Evolutionary conservation across 2,888 invertebrate species (phyloP).

Genomic region (Synanthedon tipuliformis): DNA sequence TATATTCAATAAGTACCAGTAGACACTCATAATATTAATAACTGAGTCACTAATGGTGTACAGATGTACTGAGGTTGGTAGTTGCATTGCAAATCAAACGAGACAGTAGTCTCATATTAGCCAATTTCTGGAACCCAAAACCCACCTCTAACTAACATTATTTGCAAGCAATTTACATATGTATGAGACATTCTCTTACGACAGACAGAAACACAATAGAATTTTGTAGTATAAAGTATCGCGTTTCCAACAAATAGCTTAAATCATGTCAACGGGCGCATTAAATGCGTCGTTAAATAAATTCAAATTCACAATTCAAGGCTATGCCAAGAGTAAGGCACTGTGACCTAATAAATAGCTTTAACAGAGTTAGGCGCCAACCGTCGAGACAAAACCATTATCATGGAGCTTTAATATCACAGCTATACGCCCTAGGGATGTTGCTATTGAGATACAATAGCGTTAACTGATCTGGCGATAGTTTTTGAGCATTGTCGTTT

Average conservation of each 20-base stretch:
- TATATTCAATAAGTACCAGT: too few species aligned
- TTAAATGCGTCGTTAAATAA: slow-evolving; percentile 8
- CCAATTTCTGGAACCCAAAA: not conserved
- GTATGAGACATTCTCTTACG: not conserved
- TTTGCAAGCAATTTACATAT: not conserved
- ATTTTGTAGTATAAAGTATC: not conserved
- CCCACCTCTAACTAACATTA: not conserved
- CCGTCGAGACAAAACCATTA: slow-evolving; percentile 35
- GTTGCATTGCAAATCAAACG: too few species aligned
- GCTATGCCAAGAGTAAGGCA: slow-evolving; percentile 1
- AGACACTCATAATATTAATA: too few species aligned
- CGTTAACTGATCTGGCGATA: slow-evolving; percentile 11
- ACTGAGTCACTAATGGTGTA: too few species aligned
- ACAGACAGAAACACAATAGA: not conserved
- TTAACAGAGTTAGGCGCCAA: slow-evolving; percentile 25
- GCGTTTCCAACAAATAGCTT: not conserved
- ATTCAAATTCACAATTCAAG: slow-evolving; percentile 11
- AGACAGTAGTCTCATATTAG: not conserved
- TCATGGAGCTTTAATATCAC: slow-evolving; percentile 4
- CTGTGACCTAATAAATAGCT: slow-evolving; percentile 7
- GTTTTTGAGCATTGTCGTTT: slow-evolving; percentile 11
- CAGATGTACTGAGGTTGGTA: too few species aligned
- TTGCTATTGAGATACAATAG: slow-evolving; percentile 16
- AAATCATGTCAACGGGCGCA: slow-evolving; percentile 5
- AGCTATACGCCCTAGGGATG: slow-evolving; percentile 23